Evolutionary conservation across 2,113 vertebrate species (phyloP).

Genomic region (Hystrix brachyura): DNA sequence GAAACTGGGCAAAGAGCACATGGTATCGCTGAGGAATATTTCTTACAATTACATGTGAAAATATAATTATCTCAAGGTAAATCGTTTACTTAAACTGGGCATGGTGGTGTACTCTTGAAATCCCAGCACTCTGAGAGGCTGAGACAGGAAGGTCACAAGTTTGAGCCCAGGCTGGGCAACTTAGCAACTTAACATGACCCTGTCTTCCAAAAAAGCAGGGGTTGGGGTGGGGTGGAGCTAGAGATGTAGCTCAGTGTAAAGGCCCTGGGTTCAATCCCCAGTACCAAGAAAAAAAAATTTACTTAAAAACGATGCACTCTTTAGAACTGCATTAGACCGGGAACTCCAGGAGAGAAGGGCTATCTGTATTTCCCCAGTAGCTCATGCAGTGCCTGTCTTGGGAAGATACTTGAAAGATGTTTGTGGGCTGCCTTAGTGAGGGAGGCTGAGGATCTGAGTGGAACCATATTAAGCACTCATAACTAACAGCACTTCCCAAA

Average conservation of each 20-base stretch:
- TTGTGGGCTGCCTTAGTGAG: background rate
- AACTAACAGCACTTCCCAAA: background rate
- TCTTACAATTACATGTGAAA: constrained; percentile 48
- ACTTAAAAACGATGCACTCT: background rate
- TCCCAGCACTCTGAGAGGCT: background rate
- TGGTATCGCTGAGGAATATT: constrained; percentile 1
- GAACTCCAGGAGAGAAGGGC: background rate
- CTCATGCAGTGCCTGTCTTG: background rate
- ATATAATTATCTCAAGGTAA: constrained; percentile 47
- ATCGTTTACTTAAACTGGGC: background rate
- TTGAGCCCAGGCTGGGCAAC: background rate
- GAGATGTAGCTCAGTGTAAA: background rate
- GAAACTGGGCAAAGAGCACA: background rate
- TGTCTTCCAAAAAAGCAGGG: background rate
- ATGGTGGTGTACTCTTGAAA: background rate
- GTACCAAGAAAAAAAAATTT: background rate
- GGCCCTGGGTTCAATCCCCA: background rate
- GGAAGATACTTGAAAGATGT: constrained; percentile 6
- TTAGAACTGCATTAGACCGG: constrained; percentile 21
- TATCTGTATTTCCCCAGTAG: background rate
- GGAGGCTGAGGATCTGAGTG: background rate
- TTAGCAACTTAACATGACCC: background rate
- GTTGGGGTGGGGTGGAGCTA: background rate
- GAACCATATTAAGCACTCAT: background rate
- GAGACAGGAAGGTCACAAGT: background rate